Conservation (phyloP, 2,113 vertebrate species). For the Pangasianodon hypophthalmus region DNA sequence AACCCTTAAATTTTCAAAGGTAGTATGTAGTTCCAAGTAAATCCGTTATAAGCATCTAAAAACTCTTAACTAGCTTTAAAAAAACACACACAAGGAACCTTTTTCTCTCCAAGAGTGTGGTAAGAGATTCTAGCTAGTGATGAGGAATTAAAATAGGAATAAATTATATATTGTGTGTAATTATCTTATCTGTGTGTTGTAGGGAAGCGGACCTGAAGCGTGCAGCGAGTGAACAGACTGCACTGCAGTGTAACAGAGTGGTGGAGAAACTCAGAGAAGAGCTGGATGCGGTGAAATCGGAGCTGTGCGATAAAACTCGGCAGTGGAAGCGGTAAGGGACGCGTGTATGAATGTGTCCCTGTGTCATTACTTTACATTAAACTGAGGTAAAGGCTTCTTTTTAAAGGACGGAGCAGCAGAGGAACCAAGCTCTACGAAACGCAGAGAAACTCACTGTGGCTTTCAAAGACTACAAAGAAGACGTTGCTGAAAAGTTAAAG, state of each 20-base stretch:
- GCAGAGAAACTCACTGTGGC: constrained; percentile 83
- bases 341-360: background rate
- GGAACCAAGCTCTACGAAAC: constrained; percentile 87
- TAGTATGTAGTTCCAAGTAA: too few species aligned
- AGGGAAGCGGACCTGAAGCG: constrained; percentile 84
- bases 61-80: background rate
- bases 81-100: too few species aligned
- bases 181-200: background rate
- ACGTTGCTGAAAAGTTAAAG: constrained; percentile 78
- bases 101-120: too few species aligned
- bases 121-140: background rate
- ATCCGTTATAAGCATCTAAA: background rate
- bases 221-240: constrained; percentile 75
- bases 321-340: constrained; percentile 80
- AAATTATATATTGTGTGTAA: background rate
- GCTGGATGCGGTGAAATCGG: constrained; percentile 75
- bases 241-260: constrained; percentile 76
- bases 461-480: constrained; percentile 85
- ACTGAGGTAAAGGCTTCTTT: too few species aligned
- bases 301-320: constrained; percentile 75
- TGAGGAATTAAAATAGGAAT: background rate
- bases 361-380: background rate
- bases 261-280: constrained; percentile 79
- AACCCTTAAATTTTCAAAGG: too few species aligned
- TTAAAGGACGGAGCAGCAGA: constrained; percentile 83